Evolutionary conservation across 2,888 invertebrate species (phyloP).

Genomic region (Tiliacea citrago): DNA sequence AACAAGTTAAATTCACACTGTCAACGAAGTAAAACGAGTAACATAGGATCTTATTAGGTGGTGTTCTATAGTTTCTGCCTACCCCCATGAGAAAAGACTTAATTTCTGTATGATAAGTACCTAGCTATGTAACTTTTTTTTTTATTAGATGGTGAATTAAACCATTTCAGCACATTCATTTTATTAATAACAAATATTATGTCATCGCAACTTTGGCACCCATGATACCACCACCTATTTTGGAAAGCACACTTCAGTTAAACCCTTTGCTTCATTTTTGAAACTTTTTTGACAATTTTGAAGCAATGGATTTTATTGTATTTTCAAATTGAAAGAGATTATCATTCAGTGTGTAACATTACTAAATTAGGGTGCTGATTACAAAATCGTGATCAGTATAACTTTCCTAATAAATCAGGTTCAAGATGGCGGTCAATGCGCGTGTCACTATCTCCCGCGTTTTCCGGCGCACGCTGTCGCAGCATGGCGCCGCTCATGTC

Average conservation of each 20-base stretch:
- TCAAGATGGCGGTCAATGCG: conserved; percentile 79
- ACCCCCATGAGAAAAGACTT: background rate
- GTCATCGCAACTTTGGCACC: background rate
- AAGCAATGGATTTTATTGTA: no score
- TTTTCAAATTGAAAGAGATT: background rate
- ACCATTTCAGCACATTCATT: background rate
- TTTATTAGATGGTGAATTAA: background rate
- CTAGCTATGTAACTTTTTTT: background rate
- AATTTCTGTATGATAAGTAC: background rate
- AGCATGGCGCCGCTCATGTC: conserved; percentile 79
- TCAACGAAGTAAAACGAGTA: background rate
- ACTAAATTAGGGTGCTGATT: background rate
- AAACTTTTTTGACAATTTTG: no score
- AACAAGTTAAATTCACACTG: conserved; percentile 5
- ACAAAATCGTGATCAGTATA: background rate
- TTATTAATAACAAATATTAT: background rate
- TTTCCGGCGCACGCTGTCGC: conserved; percentile 77
- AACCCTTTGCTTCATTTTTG: background rate
- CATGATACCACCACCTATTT: background rate
- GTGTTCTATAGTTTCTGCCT: background rate
- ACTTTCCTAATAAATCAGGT: conserved; percentile 63
- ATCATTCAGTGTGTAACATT: background rate
- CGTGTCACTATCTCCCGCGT: conserved; percentile 75
- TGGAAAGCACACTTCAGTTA: background rate
- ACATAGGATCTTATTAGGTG: background rate